Base-by-base conservation (phyloP, 2,113 vertebrate genomes). In the Silurus meridionalis region DNA sequence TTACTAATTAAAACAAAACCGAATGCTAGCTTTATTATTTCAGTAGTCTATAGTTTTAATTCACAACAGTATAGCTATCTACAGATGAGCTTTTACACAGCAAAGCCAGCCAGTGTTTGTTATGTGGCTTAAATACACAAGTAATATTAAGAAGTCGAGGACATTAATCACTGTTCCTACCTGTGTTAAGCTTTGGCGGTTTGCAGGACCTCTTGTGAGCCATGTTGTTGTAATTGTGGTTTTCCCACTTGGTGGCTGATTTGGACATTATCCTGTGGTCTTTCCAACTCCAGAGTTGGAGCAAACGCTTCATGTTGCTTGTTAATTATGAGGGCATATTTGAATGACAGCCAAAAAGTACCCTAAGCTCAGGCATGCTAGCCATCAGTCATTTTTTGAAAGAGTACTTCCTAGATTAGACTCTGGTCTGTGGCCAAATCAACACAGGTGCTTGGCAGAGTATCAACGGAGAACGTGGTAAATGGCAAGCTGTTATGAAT, bases 391-490 rank as follows among this genome's bases (percentile, higher is more conserved):
- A 89, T 82, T 87, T 85, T 88, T 88, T 86, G 74, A 86, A 87
- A 89, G 79, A 80, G 50, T 85, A 83, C 82, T 87, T 88, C 63
- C 53, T 80, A 80, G 86, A 89, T 85, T 87, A 80, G 77, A 52
- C 58, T 83, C 81, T 87, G 85, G 84, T 81, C 64, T 53, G 71
- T 78, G 66, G 87, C 89, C 87, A 89, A 74, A 21, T 72, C 37
- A 80, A 85, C 86, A 87, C 89, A 86, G 87, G 83, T 90, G 89
- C 86, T 86, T 90, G 90, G 89, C 71, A 82, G 8, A 50, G 55
- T 64, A 83, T 84, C 67, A 82, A 85, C 63, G 79, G 71, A 57
- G 71, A 87, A 74, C 82, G 81, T 71, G 78, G 48, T 61, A 88
- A 82, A 86, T 80, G 64, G n/a, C 61, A 80, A 66, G 50, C 55